phyloP scores from a whole-genome alignment of 2,113 vertebrate genomes.

The Haplotaxodon microlepis region DNA sequence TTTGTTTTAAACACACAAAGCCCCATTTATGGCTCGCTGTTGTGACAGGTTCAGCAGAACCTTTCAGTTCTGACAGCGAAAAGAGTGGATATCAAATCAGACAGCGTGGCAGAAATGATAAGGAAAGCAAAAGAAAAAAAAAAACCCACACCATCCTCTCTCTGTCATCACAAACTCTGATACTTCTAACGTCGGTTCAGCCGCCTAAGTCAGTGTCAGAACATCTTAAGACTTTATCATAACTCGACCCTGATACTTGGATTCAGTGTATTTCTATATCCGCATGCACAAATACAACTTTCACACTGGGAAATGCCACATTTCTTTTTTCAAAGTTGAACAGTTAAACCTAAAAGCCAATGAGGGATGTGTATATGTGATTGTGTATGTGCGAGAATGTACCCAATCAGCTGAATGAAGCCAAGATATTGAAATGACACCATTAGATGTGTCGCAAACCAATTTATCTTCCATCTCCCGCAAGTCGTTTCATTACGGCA shows the following conservation, averaged over 20 bases:
- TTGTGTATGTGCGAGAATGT: not conserved
- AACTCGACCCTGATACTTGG: not conserved
- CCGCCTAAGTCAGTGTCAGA: not conserved
- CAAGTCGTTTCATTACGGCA: conserved; percentile 5
- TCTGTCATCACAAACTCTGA: not conserved
- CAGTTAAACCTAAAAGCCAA: not conserved
- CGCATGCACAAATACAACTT: not conserved
- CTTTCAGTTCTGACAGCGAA: not conserved
- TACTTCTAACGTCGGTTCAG: not conserved
- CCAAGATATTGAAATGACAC: not conserved
- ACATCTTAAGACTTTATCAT: not conserved
- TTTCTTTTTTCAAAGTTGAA: not conserved
- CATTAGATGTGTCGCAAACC: conserved; percentile 7
- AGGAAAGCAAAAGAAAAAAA: not conserved
- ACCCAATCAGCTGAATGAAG: conserved; percentile 3
- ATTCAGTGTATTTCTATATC: not conserved
- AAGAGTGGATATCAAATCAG: not conserved
- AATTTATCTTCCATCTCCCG: conserved; percentile 20
- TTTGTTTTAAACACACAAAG: not conserved
- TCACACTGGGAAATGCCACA: not conserved
- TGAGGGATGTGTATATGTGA: not conserved
- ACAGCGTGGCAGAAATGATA: not conserved
- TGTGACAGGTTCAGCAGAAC: not conserved
- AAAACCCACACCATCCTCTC: not conserved
- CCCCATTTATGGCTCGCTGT: not conserved